A percentile compares a stretch with the other conserved stretches of the same genome.
These are phyloP conservation scores for Patagioenas fasciata DNA, from an alignment of 2,113 vertebrate genomes.

Conservation along the genomic window DNA sequence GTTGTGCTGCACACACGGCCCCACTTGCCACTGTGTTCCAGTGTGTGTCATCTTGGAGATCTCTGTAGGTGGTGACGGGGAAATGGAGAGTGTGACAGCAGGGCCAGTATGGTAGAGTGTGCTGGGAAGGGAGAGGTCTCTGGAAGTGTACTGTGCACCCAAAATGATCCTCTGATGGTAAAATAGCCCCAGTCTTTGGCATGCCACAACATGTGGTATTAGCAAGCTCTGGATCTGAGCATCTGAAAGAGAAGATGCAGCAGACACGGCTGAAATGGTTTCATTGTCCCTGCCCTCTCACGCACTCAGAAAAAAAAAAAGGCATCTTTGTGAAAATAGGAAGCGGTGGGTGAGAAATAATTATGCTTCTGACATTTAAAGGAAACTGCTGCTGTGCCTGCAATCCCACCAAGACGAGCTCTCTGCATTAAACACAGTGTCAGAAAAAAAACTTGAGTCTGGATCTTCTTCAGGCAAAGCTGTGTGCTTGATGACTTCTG, in stretches of 20 bases:
- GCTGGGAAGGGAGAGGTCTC: neutral
- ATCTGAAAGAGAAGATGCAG: neutral
- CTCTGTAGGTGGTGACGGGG: neutral
- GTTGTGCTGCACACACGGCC: no score
- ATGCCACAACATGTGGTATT: neutral
- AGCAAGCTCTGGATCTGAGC: neutral
- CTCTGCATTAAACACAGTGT: neutral
- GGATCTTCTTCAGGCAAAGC: neutral
- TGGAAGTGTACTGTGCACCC: neutral
- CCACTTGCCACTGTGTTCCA: neutral
- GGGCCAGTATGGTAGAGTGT: neutral
- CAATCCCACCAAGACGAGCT: constrained; percentile 15
- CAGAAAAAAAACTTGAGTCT: neutral
- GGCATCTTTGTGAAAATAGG: constrained; percentile 18
- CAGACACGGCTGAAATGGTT: neutral
- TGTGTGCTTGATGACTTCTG: neutral
- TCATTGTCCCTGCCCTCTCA: neutral
- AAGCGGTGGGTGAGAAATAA: constrained; percentile 66
- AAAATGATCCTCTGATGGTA: neutral
- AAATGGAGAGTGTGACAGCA: neutral
- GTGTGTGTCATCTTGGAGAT: neutral
- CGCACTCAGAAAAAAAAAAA: neutral
- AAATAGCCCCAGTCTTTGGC: neutral
- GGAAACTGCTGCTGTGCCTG: neutral
- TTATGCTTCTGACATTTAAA: constrained; percentile 55